Evolutionary conservation across 2,113 vertebrate genomes (phyloP).

Genomic region (Mus spicilegus): DNA sequence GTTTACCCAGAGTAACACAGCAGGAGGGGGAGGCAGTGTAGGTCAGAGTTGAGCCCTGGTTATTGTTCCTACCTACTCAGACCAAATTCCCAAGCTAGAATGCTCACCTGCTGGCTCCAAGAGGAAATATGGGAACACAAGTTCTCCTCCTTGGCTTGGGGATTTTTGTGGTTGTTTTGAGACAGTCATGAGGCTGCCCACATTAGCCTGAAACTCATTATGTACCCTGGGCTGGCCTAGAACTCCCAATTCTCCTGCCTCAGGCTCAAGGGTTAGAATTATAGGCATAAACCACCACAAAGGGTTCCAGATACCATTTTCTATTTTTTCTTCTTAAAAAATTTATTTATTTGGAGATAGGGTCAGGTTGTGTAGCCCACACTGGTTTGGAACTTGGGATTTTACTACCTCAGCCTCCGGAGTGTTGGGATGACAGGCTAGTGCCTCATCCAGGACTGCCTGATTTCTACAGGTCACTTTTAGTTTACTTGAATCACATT

Average conservation of each 20-base stretch:
- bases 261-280: not conserved
- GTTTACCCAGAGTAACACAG: not conserved
- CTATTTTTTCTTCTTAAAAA: not conserved
- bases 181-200: not conserved
- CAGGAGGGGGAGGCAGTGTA: too few species aligned
- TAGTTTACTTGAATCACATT: not conserved
- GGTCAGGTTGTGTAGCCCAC: not conserved
- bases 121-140: not conserved
- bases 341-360: not conserved
- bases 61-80: not conserved
- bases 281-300: not conserved
- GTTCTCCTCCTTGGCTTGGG: not conserved
- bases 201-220: not conserved
- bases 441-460: too few species aligned
- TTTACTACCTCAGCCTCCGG: not conserved
- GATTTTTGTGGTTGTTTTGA: not conserved
- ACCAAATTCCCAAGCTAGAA: not conserved
- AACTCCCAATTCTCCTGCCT: not conserved
- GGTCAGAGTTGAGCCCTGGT: not conserved
- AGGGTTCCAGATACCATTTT: not conserved
- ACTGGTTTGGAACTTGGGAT: not conserved
- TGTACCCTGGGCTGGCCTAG: not conserved
- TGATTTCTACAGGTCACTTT: not conserved
- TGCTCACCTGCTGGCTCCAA: not conserved
- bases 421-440: not conserved